Base-by-base conservation (phyloP, 2,888 invertebrate species). In the Oasisia sp. region DNA sequence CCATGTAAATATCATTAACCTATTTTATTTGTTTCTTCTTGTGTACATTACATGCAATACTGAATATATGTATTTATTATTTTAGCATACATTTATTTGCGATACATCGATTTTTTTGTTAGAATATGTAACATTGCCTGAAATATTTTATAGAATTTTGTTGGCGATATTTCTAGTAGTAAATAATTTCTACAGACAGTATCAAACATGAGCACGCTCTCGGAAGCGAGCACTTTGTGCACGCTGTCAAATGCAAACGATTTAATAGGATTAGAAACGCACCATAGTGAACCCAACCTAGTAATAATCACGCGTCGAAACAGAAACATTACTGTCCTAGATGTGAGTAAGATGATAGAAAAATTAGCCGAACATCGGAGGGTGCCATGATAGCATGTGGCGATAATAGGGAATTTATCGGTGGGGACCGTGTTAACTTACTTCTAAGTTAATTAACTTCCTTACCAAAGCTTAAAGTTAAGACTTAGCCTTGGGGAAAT, bases 331-430 rank as follows among this genome's bases (percentile, higher is more conserved):
- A 90, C 19, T 90, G 44, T 90, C 32, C 27, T 90, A 44, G 38
- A 90, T 44, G 90, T 90, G 90, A 44, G 90, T 90, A 90, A 91
- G 38, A 12, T 91, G 32, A 44, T 50, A 91, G 11, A 14, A 91
- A 91, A 44, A 4, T n/a, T 44, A 27, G 19, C 91, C n/a, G n/a
- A 50, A 50, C 27, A 74, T 50, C 32, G 50, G 91, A 91, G 45
- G 50, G 44, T 91, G 9, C 27, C 19, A 91, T 19, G 38, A 27
- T 27, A n/a, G 32, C 91, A 8, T 11, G 44, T 44, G 45, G 19
- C 74, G 74, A 74, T 27, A 74, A 74, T 74, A 74, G 74, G 74
- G 74, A 5, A 74, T 9, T 12, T 7, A 50, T 50, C 50, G 50
- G 3, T 74, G 74, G 14, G 19, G 14, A 19, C 19, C 27, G 74